Base-by-base conservation (phyloP, 2,888 invertebrate genomes). In the Nemotelus pantherinus region DNA sequence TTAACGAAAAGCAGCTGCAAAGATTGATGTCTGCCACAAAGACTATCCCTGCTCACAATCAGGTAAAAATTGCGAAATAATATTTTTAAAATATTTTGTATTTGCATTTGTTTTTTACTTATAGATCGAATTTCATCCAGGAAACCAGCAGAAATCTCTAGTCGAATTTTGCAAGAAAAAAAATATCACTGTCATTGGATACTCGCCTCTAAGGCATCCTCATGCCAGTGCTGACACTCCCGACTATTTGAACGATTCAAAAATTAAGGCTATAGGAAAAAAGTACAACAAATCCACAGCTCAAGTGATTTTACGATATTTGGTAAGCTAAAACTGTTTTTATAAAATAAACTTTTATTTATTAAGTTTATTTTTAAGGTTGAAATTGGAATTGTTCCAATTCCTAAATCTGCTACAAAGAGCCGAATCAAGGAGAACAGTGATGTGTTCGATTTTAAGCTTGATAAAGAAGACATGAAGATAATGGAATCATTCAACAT, bases 201-300 rank as follows among this genome's bases (percentile, higher is more conserved):
- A 93, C 86, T 92, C 93, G 55, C 94, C 95, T 0, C 89, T 95
- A 77, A 95, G 94, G 25, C 89, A 90, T 48, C 90, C 90, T 0
- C 87, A 89, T 84, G 80, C 86, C 5, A 63, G 63, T 41, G 3
- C 63, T 43, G 57, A 84, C n/a, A 84, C 82, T 77, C 90, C 92
- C 0, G 86, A 63, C 43, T 63, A 63, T 43, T 10, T 63, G 4
- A 39, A 63, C 2, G 63, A 63, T 63, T 43, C 63, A 0, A 63
- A 63, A 41, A 63, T 63, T 10, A 43, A 2, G 9, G 63, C 63
- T 7, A 63, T 63, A 3, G 63, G 89, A 0, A 84, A 87, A 6
- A 92, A 92, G 78, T 90, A 93, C 80, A 88, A 88, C 2, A 93
- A 93, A 86, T 90, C 90, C 0, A 88, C 91, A 0, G 90, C 91